Percentiles rank a stretch among this genome's conserved stretches.
Conservation (phyloP, 2,113 vertebrate species). For the Oncorhynchus kisutch region DNA sequence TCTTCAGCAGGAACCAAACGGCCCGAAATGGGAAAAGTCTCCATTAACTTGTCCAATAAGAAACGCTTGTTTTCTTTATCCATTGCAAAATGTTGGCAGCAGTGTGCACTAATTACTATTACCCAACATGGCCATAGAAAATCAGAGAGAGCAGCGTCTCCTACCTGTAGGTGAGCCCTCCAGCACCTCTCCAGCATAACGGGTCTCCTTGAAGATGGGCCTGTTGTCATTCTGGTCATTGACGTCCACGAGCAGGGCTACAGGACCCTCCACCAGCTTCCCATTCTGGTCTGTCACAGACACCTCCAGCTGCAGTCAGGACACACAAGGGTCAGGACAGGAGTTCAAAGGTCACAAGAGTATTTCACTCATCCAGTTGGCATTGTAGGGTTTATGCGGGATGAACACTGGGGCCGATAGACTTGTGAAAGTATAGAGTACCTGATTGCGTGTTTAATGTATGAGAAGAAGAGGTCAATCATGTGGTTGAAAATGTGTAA, state of each 20-base stretch:
- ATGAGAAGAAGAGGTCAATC: too few species aligned
- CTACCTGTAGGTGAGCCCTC: conserved; percentile 94
- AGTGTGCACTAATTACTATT: too few species aligned
- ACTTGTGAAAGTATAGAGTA: too few species aligned
- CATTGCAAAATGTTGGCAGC: too few species aligned
- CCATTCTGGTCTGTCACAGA: conserved; percentile 83
- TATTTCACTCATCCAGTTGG: not conserved
- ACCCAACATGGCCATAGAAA: too few species aligned
- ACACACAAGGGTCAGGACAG: conserved; percentile 9
- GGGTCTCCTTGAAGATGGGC: conserved; percentile 88
- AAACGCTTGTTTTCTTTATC: too few species aligned
- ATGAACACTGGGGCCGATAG: too few species aligned
- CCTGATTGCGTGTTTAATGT: not conserved
- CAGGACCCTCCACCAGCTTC: conserved; percentile 83
- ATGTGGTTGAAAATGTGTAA: too few species aligned
- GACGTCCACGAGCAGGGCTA: conserved; percentile 79
- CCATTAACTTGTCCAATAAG: too few species aligned
- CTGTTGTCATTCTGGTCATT: conserved; percentile 98
- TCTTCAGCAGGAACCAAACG: too few species aligned
- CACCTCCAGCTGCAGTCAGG: conserved; percentile 82
- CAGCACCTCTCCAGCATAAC: conserved; percentile 89
- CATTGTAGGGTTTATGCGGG: too few species aligned
- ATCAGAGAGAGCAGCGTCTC: conserved; percentile 18
- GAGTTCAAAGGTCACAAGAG: not conserved
- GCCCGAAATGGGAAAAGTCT: too few species aligned